Evolutionary conservation across 1,140 invertebrate species (phyloP).

Genomic region (Drosophila chauvacae): DNA sequence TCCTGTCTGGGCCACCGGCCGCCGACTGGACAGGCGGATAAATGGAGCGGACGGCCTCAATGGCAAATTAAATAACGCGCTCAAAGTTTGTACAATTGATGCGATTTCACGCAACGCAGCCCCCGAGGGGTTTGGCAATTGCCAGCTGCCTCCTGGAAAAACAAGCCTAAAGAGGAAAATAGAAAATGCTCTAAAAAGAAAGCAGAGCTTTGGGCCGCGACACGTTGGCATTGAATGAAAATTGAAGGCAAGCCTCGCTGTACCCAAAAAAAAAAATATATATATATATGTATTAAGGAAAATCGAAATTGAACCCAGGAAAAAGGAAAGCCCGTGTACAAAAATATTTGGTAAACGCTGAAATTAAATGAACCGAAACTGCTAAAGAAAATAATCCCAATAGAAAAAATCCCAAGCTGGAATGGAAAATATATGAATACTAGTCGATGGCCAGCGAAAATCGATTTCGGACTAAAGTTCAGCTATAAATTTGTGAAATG

Average conservation of each 20-base stretch:
- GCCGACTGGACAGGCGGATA: constrained; percentile 59
- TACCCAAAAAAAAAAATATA: constrained; percentile 32
- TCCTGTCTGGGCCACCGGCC: constrained; percentile 7
- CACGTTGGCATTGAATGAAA: constrained; percentile 58
- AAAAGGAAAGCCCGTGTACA: constrained; percentile 20
- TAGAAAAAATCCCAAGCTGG: constrained; percentile 9
- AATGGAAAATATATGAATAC: constrained; percentile 21
- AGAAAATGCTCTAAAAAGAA: constrained; percentile 30
- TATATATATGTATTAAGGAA: constrained; percentile 55
- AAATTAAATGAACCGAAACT: constrained; percentile 69
- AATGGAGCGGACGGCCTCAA: constrained; percentile 80
- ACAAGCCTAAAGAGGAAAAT: constrained; percentile 35
- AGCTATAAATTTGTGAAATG: neutral
- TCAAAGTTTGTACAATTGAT: constrained; percentile 82
- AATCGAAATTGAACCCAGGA: constrained; percentile 45
- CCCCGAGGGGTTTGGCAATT: constrained; percentile 45
- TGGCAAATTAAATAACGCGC: constrained; percentile 82
- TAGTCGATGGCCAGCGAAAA: constrained; percentile 18
- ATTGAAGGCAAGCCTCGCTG: constrained; percentile 55
- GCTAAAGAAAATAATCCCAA: constrained; percentile 34
- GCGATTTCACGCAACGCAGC: constrained; percentile 76
- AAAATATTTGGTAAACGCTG: constrained; percentile 45
- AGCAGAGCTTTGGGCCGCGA: constrained; percentile 33
- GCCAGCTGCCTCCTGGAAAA: constrained; percentile 26
- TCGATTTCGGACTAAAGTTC: constrained; percentile 1